Conservation (phyloP, 2,888 invertebrate genomes). For the Brenthis daphne region DNA sequence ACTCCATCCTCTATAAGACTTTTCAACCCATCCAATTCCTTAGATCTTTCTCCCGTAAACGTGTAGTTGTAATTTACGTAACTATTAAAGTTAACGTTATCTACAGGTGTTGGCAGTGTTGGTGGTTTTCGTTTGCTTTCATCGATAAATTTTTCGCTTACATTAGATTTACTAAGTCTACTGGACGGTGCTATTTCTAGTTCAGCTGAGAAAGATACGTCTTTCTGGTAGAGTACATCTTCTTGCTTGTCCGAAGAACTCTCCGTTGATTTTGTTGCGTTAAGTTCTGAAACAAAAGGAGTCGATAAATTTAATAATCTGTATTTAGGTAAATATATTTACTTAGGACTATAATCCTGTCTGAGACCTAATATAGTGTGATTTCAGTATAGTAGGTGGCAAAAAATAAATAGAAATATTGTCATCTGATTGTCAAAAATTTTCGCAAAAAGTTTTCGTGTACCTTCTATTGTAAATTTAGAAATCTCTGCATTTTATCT, state of each 20-base stretch:
- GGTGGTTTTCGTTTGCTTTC: slow-evolving; percentile 53
- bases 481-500: no score
- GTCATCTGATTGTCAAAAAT: no score
- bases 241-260: slow-evolving; percentile 79
- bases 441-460: no score
- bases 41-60: slow-evolving; percentile 67
- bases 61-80: slow-evolving; percentile 49
- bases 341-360: no score
- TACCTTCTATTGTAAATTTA: no score
- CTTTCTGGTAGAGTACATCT: slow-evolving; percentile 89
- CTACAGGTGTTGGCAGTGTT: slow-evolving; percentile 43
- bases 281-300: slow-evolving; percentile 84
- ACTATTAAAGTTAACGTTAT: slow-evolving; percentile 47
- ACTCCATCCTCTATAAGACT: slow-evolving; percentile 75
- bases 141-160: slow-evolving; percentile 66
- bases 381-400: no score
- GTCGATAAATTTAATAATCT: no score
- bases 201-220: slow-evolving; percentile 89
- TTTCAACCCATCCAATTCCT: slow-evolving; percentile 68
- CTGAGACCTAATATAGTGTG: no score
- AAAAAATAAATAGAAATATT: no score
- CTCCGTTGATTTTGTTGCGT: slow-evolving; percentile 85
- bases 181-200: slow-evolving; percentile 82
- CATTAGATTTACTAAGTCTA: slow-evolving; percentile 68
- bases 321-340: no score